Evolutionary conservation across 1,140 invertebrate genomes (phyloP).

Genomic region (Plectrocnemia conspersa): DNA sequence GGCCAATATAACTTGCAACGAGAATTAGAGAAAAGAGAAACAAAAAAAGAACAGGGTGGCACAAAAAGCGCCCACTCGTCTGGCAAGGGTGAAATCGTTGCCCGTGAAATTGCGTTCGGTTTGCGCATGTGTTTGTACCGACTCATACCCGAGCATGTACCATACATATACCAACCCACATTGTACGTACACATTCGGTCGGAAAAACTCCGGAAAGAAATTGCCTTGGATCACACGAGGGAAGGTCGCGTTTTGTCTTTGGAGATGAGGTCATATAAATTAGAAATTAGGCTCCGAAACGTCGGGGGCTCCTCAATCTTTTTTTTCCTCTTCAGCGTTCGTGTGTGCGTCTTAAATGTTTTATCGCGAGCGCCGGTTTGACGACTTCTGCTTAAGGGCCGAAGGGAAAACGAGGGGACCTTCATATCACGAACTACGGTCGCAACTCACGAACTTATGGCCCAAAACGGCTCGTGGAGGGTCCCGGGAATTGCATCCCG

Average conservation of each 20-base stretch:
- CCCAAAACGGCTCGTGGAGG: too few species aligned
- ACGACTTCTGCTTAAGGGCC: too few species aligned
- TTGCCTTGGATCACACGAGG: not conserved
- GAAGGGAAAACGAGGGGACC: too few species aligned
- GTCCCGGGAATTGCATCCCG: too few species aligned
- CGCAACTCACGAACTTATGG: too few species aligned
- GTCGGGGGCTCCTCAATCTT: not conserved
- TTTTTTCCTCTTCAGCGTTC: conserved; percentile 2
- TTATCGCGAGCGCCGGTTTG: too few species aligned
- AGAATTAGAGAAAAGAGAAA: conserved; percentile 18
- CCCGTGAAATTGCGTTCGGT: conserved; percentile 30
- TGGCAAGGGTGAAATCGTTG: conserved; percentile 13
- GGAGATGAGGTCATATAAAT: conserved; percentile 17
- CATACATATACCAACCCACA: not conserved
- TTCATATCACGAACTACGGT: too few species aligned
- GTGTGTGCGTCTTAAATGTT: not conserved
- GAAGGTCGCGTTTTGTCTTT: conserved; percentile 14
- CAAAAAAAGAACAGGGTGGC: not conserved
- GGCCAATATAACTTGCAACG: conserved; percentile 18
- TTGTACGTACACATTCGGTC: conserved; percentile 1
- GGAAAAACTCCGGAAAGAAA: not conserved
- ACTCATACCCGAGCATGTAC: conserved; percentile 1
- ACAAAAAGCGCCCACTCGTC: not conserved
- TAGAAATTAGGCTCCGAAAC: conserved; percentile 13
- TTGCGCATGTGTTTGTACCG: too few species aligned